Evolutionary conservation across 2,113 vertebrate species (phyloP), one percentile per base, ranked within the genome.

Genomic region (Phrynocephalus versicolor): DNA sequence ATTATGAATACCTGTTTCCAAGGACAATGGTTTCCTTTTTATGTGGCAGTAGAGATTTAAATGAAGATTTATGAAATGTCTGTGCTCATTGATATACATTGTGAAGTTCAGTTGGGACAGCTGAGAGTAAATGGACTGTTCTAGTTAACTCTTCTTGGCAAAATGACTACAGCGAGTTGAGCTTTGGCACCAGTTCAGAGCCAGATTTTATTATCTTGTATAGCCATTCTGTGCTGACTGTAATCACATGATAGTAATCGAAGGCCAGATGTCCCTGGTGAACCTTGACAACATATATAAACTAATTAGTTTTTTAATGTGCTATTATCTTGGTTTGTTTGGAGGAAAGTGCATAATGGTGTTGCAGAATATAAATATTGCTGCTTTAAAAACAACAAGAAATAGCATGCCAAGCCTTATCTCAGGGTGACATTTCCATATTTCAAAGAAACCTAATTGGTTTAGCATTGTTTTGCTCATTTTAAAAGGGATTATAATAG

Each of bases 191-290:
- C 75, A 88, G 65, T 94, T 95, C 94, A 88, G 89, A 86, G 79
- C 84, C 92, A 21, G 7, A 89, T 83, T 95, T 90, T 84, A 91
- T 94, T 92, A 91, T 85, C 91, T 88, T 92, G 89, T 93, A 85
- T 35, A 87, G 85, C 81, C 86, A 82, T 71, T 89, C 87, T 89
- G 67, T 75, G 86, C 84, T 93, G 90, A 83, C 89, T 95, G 73
- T 93, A 93, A 94, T 93, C 94, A 86, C 85, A 85, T 90, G 89
- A 39, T 72, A 92, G 89, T 91, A 89, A 90, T 91, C 84, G 94
- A 94, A 95, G 93, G 92, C 92, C 94, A 94, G 83, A 79, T 94
- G 91, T 94, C 94, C 92, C 84, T 79, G 80, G 89, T 90, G 93
- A 92, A 93, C 91, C 89, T 83, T 92, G 91, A 94, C 90, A 93